A percentile compares a stretch with the other conserved stretches of the same genome.
phyloP scores from a whole-genome alignment of 2,113 vertebrate species.

The Tinamus guttatus region DNA sequence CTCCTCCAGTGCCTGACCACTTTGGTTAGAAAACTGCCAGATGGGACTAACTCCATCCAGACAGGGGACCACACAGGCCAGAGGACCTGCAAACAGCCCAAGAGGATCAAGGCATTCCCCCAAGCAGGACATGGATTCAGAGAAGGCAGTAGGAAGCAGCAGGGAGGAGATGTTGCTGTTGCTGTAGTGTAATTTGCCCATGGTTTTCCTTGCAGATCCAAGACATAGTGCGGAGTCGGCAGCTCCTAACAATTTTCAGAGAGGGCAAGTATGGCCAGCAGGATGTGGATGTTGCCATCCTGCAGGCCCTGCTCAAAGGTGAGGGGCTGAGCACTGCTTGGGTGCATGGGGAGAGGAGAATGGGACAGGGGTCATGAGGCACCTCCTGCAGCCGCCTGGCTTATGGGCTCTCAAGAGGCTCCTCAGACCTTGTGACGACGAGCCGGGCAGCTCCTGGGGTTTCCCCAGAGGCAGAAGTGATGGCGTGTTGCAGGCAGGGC shows the following conservation, averaged over 20 bases:
- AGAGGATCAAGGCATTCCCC: not conserved
- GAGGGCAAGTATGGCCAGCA: conserved; percentile 84
- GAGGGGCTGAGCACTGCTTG: not conserved
- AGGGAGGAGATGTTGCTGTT: not conserved
- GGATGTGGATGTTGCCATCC: conserved; percentile 93
- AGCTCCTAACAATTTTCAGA: conserved; percentile 90
- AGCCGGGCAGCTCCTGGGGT: not conserved
- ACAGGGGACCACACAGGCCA: not conserved
- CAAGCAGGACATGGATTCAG: not conserved
- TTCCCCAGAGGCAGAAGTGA: not conserved
- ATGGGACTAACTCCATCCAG: rapidly evolving
- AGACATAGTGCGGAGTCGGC: conserved; percentile 87
- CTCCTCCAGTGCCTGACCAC: not conserved
- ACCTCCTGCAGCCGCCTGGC: not conserved
- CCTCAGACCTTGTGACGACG: not conserved
- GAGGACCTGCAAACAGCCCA: rapidly evolving
- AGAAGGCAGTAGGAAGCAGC: rapidly evolving
- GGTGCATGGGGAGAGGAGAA: not conserved
- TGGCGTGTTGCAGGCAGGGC: not conserved
- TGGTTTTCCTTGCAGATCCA: conserved; percentile 83
- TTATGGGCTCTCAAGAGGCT: not conserved
- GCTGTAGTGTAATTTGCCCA: not conserved
- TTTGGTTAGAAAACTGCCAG: not conserved
- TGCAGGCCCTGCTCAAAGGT: conserved; percentile 96
- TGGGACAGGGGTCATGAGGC: not conserved